phyloP scores from a whole-genome alignment of 2,797 vertebrate genomes.

The Tapera naevia region DNA sequence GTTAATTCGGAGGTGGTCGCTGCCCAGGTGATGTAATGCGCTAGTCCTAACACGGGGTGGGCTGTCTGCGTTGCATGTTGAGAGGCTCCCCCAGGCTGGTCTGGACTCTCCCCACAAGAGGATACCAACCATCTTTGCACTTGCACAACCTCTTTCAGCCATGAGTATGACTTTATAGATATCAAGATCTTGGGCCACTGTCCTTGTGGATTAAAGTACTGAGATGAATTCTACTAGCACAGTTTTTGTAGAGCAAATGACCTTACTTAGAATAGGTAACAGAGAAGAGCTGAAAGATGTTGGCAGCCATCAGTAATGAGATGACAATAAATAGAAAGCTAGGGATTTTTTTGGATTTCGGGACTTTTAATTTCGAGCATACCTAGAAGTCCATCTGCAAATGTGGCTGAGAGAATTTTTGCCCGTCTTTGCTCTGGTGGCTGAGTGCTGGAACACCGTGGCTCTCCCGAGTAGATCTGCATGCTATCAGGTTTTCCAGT shows the following conservation, averaged over 20 bases:
- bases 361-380: background rate
- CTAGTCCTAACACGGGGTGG: background rate
- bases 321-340: background rate
- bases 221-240: background rate
- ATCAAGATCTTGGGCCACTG: background rate
- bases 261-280: background rate
- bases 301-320: background rate
- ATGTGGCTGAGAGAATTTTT: background rate
- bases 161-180: background rate
- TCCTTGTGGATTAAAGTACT: background rate
- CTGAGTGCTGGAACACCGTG: background rate
- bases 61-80: background rate
- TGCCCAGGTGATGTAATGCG: accelerated
- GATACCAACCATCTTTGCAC: background rate
- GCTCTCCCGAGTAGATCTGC: background rate
- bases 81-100: background rate
- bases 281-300: background rate
- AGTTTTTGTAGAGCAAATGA: background rate
- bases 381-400: background rate
- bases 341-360: background rate
- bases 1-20: background rate
- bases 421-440: background rate
- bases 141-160: background rate
- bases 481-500: background rate
- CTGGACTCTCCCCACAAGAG: background rate